Base-by-base conservation (phyloP, 2,888 invertebrate species). In the Drosophila picticornis region DNA sequence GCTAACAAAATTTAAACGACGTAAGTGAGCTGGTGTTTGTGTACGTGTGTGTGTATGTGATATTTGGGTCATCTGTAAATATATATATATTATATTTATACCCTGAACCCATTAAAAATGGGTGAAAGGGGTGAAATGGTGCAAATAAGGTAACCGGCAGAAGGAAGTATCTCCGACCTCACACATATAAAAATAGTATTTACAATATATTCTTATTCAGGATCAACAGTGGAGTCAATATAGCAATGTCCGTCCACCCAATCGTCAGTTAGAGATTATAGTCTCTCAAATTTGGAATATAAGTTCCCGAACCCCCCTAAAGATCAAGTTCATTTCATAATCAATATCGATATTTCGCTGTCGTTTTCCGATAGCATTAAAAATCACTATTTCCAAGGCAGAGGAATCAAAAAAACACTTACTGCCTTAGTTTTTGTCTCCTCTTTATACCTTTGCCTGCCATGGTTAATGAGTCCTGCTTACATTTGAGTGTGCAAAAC, bases 1-100 rank as follows among this genome's bases (percentile, higher is more conserved):
- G 46, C 56, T 73, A 75, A 75, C 51, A 50, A 56, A 55, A 63
- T 63, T 38, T 70, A 52, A 46, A 4, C 66, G 36, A 34, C 56
- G 65, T 69, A 60, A 77, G 68, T 77, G 66, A 43, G 43, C 22
- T 40, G 16, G 53, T 58, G 43, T n/a, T 53, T 52, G 55, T 62
- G 27, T 72, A 55, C 67, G 48, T 43, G 22, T 38, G 62, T 25
- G 29, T 64, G n/a, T 52, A 52, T 74, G 69, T 58, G 61, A 16
- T 55, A 62, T 50, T 58, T 77, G 77, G 81, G 77, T 62, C 31
- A 48, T 62, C 32, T 79, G 79, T 82, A 80, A 59, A 74, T 80
- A 81, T 51, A 79, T 77, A 77, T n/a, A n/a, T n/a, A n/a, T n/a
- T n/a, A n/a, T n/a, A n/a, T 6, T n/a, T 46, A 25, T 11, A 5